Evolutionary conservation across 30 jellyfish, hydroid and myxozoan genomes (phyloP), one percentile per base, ranked within the genome.

Genomic region (Mastigias papua): DNA sequence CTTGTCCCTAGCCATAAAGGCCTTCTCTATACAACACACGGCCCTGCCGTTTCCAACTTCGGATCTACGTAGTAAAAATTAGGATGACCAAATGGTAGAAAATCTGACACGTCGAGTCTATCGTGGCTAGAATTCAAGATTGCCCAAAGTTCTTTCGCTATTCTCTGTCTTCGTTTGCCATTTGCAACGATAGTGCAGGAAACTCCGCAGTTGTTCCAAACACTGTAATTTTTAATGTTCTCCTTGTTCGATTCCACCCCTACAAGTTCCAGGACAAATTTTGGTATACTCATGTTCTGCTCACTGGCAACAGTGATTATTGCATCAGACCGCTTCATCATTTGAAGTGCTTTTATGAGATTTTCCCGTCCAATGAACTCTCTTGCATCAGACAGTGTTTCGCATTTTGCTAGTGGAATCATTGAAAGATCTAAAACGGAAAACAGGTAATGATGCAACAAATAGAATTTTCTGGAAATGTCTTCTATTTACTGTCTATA

Each of bases 61-160:
- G 97, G 97, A 57, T 89, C 97, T 35, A 91, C 88, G 34, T 80
- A 63, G 42, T 89, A 89, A 33, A 64, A 35, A 27, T 79, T 78
- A 23, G 97, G 97, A 25, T 22, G 68, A 9, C 97, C 97, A 74
- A 89, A 89, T 1, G 97, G 97, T 23, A 89, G 72, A 66, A 89
- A 75, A 57, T 89, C 97, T 1, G 97, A 89, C 30, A 89, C 90
- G 64, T 89, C 97, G 27, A 89, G 79, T 34, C 91, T 68, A 23
- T 89, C 91, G 46, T 89, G 58, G 60, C 90, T 77, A 3, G 97
- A 75, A 58, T 82, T 75, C 32, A 89, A 50, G 42, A 73, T 89
- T 58, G 97, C 92, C 92, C 93, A 89, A 21, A 89, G 93, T 89
- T 89, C 97, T 73, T 89, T 89, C 1, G 97, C 97, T 9, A 89